A percentile compares a stretch with the other conserved stretches of the same genome.
Conservation (phyloP, 1,140 invertebrate genomes). For the Lepidurus apus region DNA sequence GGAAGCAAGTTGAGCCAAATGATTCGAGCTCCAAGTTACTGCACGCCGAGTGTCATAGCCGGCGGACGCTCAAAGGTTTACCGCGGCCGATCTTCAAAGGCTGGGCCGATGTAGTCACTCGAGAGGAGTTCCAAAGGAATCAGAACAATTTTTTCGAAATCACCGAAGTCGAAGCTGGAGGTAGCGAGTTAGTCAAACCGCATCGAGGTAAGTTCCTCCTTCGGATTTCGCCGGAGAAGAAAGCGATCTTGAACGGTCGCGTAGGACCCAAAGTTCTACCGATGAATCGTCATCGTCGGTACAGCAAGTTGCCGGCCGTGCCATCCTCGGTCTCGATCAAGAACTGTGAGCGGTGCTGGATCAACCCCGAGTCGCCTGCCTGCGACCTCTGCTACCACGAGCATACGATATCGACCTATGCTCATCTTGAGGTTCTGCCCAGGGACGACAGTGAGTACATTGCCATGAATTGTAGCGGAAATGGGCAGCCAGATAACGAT, state of each 20-base stretch:
- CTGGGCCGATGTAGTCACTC: neutral
- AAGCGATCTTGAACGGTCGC: neutral
- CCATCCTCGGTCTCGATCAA: neutral
- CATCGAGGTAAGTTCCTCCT: neutral
- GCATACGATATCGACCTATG: conserved; percentile 12
- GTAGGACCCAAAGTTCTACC: neutral
- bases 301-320: neutral
- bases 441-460: conserved; percentile 9
- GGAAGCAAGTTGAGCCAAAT: neutral
- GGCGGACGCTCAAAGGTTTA: neutral
- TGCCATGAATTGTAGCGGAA: neutral
- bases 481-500: neutral
- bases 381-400: conserved; percentile 24
- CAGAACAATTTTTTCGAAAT: neutral
- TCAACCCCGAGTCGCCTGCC: conserved; percentile 29
- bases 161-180: neutral
- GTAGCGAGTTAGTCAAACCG: neutral
- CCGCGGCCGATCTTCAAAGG: neutral
- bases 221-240: conserved; percentile 27
- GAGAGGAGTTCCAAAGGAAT: neutral
- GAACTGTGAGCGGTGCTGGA: conserved; percentile 32
- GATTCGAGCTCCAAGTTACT: neutral
- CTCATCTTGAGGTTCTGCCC: neutral
- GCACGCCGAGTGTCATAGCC: neutral
- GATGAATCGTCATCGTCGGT: neutral